Percentiles rank a stretch among this genome's conserved stretches.
These are phyloP conservation scores for Drosophila mulleri DNA, from an alignment of 2,888 invertebrate genomes.

Conservation along the genomic window DNA sequence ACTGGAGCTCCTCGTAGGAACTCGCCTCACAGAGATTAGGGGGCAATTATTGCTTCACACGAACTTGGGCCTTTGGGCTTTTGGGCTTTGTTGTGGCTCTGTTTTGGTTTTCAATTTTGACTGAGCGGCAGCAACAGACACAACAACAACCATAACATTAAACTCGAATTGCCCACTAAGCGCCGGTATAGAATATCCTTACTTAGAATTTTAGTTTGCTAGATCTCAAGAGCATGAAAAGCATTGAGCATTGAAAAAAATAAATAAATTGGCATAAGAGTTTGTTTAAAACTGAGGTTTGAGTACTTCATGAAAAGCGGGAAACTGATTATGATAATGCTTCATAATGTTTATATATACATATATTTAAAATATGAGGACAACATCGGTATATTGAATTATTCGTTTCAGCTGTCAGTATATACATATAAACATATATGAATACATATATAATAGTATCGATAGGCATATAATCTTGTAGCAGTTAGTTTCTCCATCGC, in stretches of 20 bases:
- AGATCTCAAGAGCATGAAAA: conserved; percentile 9
- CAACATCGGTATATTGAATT: no score
- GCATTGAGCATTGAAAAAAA: background rate
- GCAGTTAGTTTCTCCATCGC: background rate
- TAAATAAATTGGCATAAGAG: background rate
- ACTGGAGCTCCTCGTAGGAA: conserved; percentile 3
- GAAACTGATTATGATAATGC: no score
- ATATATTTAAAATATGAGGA: no score
- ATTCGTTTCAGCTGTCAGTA: background rate
- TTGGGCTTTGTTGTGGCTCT: conserved; percentile 64
- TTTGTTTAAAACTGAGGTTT: background rate
- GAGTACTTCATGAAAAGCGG: background rate
- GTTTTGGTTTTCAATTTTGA: conserved; percentile 67
- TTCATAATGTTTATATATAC: no score
- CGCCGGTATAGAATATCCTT: conserved; percentile 77
- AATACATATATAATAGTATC: background rate
- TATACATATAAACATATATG: background rate
- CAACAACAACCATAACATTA: conserved; percentile 13
- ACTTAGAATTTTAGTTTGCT: conserved; percentile 50
- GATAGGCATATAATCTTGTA: background rate
- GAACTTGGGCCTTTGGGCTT: conserved; percentile 30
- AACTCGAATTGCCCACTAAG: conserved; percentile 52
- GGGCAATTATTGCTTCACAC: conserved; percentile 81
- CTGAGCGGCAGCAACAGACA: conserved; percentile 43
- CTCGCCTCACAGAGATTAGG: conserved; percentile 62